Evolutionary conservation across 1,140 invertebrate species (phyloP), one percentile per base, ranked within the genome.

Genomic region (Trigoniulus corallinus): DNA sequence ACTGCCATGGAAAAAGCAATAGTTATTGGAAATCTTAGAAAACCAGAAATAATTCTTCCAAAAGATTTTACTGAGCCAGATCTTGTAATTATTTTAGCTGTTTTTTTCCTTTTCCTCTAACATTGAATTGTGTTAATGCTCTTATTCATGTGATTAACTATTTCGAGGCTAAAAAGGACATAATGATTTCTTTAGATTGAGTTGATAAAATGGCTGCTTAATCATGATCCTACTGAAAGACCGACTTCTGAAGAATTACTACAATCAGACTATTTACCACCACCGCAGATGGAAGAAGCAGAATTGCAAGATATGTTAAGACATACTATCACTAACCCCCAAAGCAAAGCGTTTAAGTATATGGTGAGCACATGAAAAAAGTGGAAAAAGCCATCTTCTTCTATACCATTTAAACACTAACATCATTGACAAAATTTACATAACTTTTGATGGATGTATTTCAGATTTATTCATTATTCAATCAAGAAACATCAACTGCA

Each of bases 1-100:
- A 95, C 92, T 0, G 78, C 75, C 26, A 95, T 94, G 84, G 93
- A 98, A 66, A 73, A 91, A 53, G 78, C 82, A 25, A 77, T 80
- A 59, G 73, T 92, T 18, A 68, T 94, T 20, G 69, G 72, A 24
- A 75, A 77, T 56, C 58, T 94, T 20, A 65, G 88, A 29, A 68
- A 64, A 3, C 69, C 72, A 52, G 74, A 81, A 37, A 77, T 88
- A 39, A 62, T 72, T 20, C 72, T 93, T 34, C 82, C 82, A 20
- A 58, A 70, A 3, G 76, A 82, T 40, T 72, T 79, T 61, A 61
- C 67, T 37, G 67, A 74, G 48, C 54, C 37, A 18, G 37, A 18
- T 18, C 18, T 18, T 39, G 12, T 39, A 39, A 12, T 12, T 18
- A 39, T 18, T 18, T n/a, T n/a, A n/a, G n/a, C n/a, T n/a, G n/a